Evolutionary conservation across 1,140 invertebrate genomes (phyloP).

Genomic region (Branchinecta lindahli): DNA sequence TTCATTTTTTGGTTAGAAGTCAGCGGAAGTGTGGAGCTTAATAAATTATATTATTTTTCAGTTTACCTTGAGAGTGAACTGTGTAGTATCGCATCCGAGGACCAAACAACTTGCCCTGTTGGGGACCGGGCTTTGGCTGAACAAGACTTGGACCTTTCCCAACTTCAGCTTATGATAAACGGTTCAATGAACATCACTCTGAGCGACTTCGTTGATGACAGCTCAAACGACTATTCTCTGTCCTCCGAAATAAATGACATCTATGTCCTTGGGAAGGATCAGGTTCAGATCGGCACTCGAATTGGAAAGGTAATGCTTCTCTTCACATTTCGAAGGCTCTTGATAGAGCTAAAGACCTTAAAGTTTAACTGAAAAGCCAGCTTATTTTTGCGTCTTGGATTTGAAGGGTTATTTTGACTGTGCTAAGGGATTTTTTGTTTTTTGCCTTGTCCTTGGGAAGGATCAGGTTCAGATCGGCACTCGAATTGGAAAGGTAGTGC

Average conservation of each 20-base stretch:
- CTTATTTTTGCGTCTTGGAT: too few relatives aligned
- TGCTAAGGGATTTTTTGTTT: too few relatives aligned
- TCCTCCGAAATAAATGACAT: not conserved
- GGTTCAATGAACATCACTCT: too few relatives aligned
- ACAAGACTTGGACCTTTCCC: too few relatives aligned
- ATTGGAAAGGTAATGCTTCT: conserved; percentile 38
- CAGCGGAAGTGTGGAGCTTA: too few relatives aligned
- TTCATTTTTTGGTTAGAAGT: too few relatives aligned
- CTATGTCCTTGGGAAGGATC: conserved; percentile 1
- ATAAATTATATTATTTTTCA: not conserved
- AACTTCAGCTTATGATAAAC: too few relatives aligned
- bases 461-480: not conserved
- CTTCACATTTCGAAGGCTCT: conserved; percentile 14
- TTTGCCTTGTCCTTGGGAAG: not conserved
- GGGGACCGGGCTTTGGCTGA: too few relatives aligned
- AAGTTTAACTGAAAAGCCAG: too few relatives aligned
- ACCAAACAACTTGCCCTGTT: too few relatives aligned
- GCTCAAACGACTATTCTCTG: not conserved
- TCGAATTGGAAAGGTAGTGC: conserved; percentile 40
- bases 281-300: not conserved
- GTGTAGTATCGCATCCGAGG: not conserved
- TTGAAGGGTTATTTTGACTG: too few relatives aligned
- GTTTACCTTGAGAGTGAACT: conserved; percentile 3
- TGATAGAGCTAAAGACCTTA: not conserved
- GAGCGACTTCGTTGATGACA: not conserved